A percentile compares a stretch with the other conserved stretches of the same genome.
Conservation (phyloP, 2,113 vertebrate species). For the Aythya baeri region DNA sequence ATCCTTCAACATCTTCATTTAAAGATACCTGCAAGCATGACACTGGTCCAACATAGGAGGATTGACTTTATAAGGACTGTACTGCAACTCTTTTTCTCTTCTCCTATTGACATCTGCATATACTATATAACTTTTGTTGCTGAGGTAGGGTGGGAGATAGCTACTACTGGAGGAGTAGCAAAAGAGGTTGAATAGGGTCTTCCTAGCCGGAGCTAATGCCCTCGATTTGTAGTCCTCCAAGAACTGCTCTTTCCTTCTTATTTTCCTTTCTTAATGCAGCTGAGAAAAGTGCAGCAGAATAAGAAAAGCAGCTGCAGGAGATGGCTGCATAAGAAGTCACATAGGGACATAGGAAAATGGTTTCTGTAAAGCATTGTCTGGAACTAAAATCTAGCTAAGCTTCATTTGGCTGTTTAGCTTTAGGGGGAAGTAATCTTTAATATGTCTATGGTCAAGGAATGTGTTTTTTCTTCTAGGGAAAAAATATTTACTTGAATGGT, state of each 20-base stretch:
- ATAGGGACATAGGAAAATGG: neutral
- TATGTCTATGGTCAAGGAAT: neutral
- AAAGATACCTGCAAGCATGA: neutral
- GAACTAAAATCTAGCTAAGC: neutral
- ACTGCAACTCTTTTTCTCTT: neutral
- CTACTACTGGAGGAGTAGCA: neutral
- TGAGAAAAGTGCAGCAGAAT: neutral
- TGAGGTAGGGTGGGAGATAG: neutral
- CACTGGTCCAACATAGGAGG: neutral
- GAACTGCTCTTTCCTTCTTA: neutral
- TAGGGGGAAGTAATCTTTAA: neutral
- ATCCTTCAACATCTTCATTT: neutral
- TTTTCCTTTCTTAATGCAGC: neutral
- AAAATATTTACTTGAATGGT: slow-evolving; percentile 90
- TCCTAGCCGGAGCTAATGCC: neutral
- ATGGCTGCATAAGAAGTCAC: neutral
- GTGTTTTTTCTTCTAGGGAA: neutral
- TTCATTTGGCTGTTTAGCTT: neutral
- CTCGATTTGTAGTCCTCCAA: neutral
- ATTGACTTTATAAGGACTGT: neutral
- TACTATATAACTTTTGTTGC: neutral
- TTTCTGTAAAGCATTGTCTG: neutral
- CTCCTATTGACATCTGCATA: neutral
- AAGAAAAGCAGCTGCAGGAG: neutral
- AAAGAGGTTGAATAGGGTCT: neutral